A percentile compares a stretch with the other conserved stretches of the same genome.
These are phyloP conservation scores for Xiphophorus hellerii DNA, from an alignment of 2,113 vertebrate species.

Conservation along the genomic window DNA sequence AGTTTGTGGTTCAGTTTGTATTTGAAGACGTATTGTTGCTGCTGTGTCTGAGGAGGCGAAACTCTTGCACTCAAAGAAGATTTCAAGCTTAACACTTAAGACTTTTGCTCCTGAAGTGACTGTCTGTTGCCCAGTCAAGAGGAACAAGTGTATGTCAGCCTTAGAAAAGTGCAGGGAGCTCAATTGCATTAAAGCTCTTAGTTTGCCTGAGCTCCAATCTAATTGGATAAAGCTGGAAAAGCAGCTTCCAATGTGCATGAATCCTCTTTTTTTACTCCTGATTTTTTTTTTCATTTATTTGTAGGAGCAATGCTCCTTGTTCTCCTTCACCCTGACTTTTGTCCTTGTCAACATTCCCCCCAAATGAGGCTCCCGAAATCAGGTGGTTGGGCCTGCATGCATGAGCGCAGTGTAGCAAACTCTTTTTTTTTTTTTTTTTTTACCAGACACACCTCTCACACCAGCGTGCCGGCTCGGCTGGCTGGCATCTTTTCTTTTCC, in stretches of 20 bases:
- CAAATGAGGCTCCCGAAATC: conserved; percentile 77
- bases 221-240: conserved; percentile 81
- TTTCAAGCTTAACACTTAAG: conserved; percentile 75
- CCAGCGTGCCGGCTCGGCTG: conserved; percentile 33
- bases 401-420: conserved; percentile 65
- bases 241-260: conserved; percentile 69
- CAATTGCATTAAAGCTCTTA: conserved; percentile 81
- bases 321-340: conserved; percentile 62
- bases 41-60: conserved; percentile 16
- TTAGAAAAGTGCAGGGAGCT: conserved; percentile 75
- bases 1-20: conserved; percentile 20
- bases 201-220: conserved; percentile 76
- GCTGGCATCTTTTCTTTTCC: conserved; percentile 70
- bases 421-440: conserved; percentile 8
- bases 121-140: conserved; percentile 78
- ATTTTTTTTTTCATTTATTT: background rate
- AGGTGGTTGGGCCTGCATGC: conserved; percentile 70
- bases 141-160: conserved; percentile 79
- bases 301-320: conserved; percentile 25
- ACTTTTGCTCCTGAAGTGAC: conserved; percentile 74
- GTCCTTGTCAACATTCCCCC: conserved; percentile 76
- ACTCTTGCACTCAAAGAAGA: conserved; percentile 52
- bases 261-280: conserved; percentile 36
- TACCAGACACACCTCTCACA: conserved; percentile 73
- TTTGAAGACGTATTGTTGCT: conserved; percentile 21